Evolutionary conservation across 2,797 vertebrate genomes (phyloP), one percentile per base, ranked within the genome.

Genomic region (Molothrus ater): DNA sequence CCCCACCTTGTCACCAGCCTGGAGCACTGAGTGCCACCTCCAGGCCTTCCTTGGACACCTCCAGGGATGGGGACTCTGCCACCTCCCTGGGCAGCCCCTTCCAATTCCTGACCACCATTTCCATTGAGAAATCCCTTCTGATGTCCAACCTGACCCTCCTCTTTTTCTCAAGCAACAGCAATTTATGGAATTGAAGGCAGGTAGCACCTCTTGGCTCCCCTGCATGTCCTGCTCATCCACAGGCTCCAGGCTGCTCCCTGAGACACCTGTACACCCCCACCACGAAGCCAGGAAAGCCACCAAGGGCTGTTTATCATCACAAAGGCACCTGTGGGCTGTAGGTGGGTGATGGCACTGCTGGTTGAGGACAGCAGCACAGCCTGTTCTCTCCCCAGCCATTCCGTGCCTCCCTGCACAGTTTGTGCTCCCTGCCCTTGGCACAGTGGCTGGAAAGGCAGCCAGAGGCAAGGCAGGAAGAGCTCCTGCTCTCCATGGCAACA

Each of bases 361-460:
- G 59, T 0, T 51, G 57, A 24, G 70, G 48, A 36, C 21, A 17
- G 66, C 74, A 56, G 42, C 11, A 53, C 34, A 24, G 24, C 11
- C 16, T 31, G 28, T 42, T 63, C 57, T 17, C 48, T 40, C 48
- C 47, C 16, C 48, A 18, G 24, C 65, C 17, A 2, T 48, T 42
- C 48, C 7, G 16, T 56, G 26, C 17, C 34, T 69, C 51, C 12
- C 65, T 16, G 2, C 43, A 32, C 0, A 0, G 25, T n/a, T 56
- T 79, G 60, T 53, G 50, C 71, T 82, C 85, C 78, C 59, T 82
- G 53, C 70, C 65, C 81, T 61, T 28, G 1, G 60, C 73, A 21
- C 7, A 24, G 54, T 0, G 8, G 64, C 88, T 78, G 57, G 21
- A 61, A 78, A 80, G 78, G 65, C 81, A 65, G 5, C 38, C 25